These are phyloP conservation scores for Trisateles emortualis DNA, from an alignment of 2,888 invertebrate genomes.

Conservation along the genomic window DNA sequence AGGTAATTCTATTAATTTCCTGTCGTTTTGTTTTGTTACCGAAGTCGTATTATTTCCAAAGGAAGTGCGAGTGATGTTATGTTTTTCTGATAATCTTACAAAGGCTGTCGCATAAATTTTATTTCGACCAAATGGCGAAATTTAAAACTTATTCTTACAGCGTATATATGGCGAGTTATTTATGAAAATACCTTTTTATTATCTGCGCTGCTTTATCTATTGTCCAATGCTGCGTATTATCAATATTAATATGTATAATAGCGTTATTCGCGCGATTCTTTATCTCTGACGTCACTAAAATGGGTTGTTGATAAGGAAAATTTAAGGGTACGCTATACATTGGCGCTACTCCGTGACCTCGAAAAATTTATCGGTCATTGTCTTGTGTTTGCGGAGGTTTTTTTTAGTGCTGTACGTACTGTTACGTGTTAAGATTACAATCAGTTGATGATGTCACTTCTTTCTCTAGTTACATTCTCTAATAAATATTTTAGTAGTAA, in stretches of 20 bases:
- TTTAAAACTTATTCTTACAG: not conserved
- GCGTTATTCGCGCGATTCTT: constrained; percentile 50
- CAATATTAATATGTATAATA: constrained; percentile 49
- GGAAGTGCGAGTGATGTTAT: constrained; percentile 30
- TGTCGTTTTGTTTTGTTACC: constrained; percentile 23
- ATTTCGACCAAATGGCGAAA: not conserved
- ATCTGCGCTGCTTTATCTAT: constrained; percentile 16
- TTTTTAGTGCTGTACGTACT: constrained; percentile 41
- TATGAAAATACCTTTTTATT: constrained; percentile 31
- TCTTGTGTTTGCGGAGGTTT: constrained; percentile 70
- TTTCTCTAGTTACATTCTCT: constrained; percentile 11
- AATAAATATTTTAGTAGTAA: constrained; percentile 8
- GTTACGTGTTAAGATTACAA: constrained; percentile 27
- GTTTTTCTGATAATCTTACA: constrained; percentile 24
- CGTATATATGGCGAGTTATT: constrained; percentile 3
- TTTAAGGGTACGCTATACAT: constrained; percentile 61
- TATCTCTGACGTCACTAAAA: constrained; percentile 60
- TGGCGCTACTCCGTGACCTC: constrained; percentile 58
- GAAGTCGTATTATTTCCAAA: constrained; percentile 21
- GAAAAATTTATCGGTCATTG: constrained; percentile 78
- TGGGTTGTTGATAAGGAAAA: constrained; percentile 64
- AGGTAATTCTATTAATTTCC: constrained; percentile 36
- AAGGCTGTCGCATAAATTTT: constrained; percentile 16
- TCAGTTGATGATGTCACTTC: constrained; percentile 36
- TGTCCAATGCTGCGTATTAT: constrained; percentile 33